Evolutionary conservation across 2,113 vertebrate species (phyloP), one percentile per base, ranked within the genome.

Genomic region (Pholis gunnellus): DNA sequence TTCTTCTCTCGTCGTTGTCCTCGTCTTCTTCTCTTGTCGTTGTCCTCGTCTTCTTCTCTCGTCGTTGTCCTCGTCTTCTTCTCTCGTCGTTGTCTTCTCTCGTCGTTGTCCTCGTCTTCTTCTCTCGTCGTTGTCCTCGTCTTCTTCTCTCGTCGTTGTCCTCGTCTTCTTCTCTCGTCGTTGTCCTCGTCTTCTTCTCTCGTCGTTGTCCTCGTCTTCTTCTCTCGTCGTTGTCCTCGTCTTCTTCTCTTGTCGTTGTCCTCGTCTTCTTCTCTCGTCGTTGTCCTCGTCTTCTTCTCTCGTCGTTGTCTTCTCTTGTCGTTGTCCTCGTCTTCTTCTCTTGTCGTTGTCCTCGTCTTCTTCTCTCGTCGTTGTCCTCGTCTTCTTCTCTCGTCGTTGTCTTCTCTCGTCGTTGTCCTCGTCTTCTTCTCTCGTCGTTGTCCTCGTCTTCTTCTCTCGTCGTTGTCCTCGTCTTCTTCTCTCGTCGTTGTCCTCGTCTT

Each of bases 271-370:
- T 56, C 10, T 44, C 20, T 18, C n/a, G 0, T 11, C 5, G 48
- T 61, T 68, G 27, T 71, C 15, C 9, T 66, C 13, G 27, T 57
- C 50, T 78, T 75, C 75, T 57, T 20, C 89, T 29, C 31, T 34
- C 31, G 2, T 14, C 14, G 11, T 52, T 25, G 25, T 0, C n/a
- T 4, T 56, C 10, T 44, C 20, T 10, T n/a, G n/a, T n/a, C n/a
- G 2, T 14, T 48, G 13, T 22, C 31, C 4, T 14, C 14, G 11
- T 52, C 34, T 31, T 0, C n/a, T 4, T 56, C 10, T 44, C 20
- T 10, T n/a, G n/a, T n/a, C n/a, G 48, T 61, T 68, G 27, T 71
- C 15, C 9, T 66, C 13, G 27, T 57, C 50, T 78, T 75, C 75
- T 57, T 20, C 89, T 17, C 9, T 48, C 38, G 9, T 59, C n/a